Base-by-base conservation (phyloP, 2,113 vertebrate genomes). In the Anas platyrhynchos region DNA sequence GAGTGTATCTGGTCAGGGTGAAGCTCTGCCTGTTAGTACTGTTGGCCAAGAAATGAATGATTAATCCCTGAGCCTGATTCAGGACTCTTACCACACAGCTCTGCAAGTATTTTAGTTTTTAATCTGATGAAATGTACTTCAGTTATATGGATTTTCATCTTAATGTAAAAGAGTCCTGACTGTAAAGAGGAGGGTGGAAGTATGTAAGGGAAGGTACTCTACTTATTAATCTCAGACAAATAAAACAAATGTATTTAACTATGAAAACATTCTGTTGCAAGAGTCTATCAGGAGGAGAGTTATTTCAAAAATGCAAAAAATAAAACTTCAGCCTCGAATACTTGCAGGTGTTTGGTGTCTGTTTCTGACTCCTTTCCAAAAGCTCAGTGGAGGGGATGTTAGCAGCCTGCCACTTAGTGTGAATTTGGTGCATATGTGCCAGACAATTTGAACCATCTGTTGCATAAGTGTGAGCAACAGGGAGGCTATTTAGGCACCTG, bases 391-490 rank as follows among this genome's bases (percentile, higher is more conserved):
- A 84, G 74, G 48, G 56, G 22, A 67, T 71, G 86, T 78, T 69
- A 46, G 89, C 96, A 95, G 93, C 93, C 96, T 97, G 96, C 79
- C 87, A 14, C 78, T 58, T 68, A 34, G 29, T 25, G 31, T 2
- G 65, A 78, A 59, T 46, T 69, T n/a, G 13, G 78, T 66, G 69
- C 63, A 23, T 82, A 71, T 26, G 21, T 95, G 80, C 54, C 66
- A 63, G 88, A 34, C 90, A 8, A 3, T 94, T 32, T 32, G 77
- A 54, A 10, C 92, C 96, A 83, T 97, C 96, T 96, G 97, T 65
- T 43, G 38, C 16, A n/a, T 50, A 41, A 62, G 78, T 62, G 82
- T 68, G 56, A 91, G 71, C 59, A n/a, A 31, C 66, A 41, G 85
- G 79, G 65, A 92, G 52, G 86, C 62, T 62, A 32, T 83, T 55